These are phyloP conservation scores for Halcyon badia DNA, from an alignment of 2,797 vertebrate genomes.

Conservation along the genomic window DNA sequence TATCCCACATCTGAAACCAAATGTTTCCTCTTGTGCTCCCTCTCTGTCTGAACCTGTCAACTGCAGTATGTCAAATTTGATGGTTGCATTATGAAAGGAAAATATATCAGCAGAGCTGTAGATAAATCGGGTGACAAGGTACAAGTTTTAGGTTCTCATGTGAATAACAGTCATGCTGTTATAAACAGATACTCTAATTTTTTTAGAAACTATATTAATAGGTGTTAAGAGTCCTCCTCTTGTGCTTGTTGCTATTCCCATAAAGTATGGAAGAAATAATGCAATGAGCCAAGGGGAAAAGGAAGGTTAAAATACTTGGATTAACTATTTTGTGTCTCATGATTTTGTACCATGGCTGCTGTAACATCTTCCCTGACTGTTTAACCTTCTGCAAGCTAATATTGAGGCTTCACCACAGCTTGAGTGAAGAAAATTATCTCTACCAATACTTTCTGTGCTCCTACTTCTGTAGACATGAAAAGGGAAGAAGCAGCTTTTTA, in stretches of 20 bases:
- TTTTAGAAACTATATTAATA: background rate
- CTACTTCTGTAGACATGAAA: background rate
- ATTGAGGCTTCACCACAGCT: background rate
- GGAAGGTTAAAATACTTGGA: background rate
- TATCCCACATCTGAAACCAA: conserved; percentile 19
- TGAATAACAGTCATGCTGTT: background rate
- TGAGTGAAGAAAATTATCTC: background rate
- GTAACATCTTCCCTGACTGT: background rate
- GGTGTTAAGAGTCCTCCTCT: background rate
- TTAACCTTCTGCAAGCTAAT: background rate
- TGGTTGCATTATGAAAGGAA: background rate
- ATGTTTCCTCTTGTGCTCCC: conserved; percentile 33
- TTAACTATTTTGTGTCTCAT: rapidly evolving
- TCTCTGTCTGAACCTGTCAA: conserved; percentile 16
- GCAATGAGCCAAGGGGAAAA: rapidly evolving
- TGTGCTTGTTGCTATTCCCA: background rate
- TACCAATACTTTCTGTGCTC: background rate
- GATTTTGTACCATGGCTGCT: background rate
- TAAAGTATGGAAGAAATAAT: background rate
- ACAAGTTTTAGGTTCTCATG: background rate
- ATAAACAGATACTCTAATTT: background rate
- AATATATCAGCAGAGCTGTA: background rate
- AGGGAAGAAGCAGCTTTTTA: background rate
- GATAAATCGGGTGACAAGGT: background rate
- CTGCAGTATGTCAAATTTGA: background rate